These are phyloP conservation scores for Marmota flaviventris DNA, from an alignment of 2,113 vertebrate species.

Conservation along the genomic window DNA sequence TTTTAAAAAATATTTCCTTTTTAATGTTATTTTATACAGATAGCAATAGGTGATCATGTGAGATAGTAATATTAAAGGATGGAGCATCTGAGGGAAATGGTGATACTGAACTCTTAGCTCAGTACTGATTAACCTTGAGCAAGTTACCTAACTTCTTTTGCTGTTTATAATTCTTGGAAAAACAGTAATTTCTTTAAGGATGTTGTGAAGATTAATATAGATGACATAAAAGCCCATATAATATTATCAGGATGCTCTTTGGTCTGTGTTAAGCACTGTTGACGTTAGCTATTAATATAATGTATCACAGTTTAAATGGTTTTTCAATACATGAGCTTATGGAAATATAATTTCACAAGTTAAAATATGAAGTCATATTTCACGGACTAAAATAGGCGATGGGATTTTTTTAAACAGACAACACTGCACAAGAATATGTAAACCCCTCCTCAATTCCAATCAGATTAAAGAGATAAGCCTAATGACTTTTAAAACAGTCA, in stretches of 20 bases:
- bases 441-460: too few species aligned
- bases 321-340: neutral
- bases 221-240: neutral
- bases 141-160: neutral
- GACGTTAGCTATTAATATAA: neutral
- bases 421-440: accelerated
- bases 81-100: neutral
- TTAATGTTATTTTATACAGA: neutral
- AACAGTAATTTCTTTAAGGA: neutral
- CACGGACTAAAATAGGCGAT: neutral
- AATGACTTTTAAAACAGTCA: neutral
- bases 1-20: neutral
- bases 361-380: neutral
- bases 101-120: neutral
- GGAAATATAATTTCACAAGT: neutral
- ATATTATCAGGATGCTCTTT: neutral
- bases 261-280: neutral
- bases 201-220: neutral
- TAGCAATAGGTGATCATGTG: neutral
- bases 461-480: neutral
- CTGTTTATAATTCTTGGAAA: neutral
- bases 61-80: too few species aligned
- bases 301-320: neutral
- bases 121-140: neutral
- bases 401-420: neutral